Evolutionary conservation across 2,888 invertebrate genomes (phyloP).

Genomic region (Acrobasis consociella): DNA sequence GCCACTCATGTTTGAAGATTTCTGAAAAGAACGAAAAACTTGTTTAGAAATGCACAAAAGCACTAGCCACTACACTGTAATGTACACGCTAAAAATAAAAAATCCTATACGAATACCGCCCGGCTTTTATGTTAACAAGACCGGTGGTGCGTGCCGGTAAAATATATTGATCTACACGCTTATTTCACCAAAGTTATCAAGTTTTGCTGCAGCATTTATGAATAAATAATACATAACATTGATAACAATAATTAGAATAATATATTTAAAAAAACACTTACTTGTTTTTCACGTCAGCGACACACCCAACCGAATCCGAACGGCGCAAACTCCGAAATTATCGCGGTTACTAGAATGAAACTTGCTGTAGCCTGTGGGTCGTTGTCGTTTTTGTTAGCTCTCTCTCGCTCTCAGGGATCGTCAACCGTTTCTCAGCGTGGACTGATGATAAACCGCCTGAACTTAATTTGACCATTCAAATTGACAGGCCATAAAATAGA

Average conservation of each 20-base stretch:
- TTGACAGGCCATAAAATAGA: no score
- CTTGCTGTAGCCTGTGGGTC: constrained; percentile 59
- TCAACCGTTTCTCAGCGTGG: constrained; percentile 49
- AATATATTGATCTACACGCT: not conserved
- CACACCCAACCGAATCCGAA: constrained; percentile 68
- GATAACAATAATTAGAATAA: not conserved
- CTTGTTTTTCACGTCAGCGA: constrained; percentile 57
- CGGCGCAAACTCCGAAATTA: constrained; percentile 66
- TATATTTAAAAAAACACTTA: constrained; percentile 49
- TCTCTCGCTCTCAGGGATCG: constrained; percentile 62
- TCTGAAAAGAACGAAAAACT: constrained; percentile 60
- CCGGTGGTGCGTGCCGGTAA: constrained; percentile 15
- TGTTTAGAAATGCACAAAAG: constrained; percentile 41
- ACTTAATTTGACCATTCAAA: no score
- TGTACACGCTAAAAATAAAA: constrained; percentile 62
- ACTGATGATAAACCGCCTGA: not conserved
- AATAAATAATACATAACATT: not conserved
- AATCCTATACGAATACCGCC: constrained; percentile 38
- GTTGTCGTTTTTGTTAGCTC: constrained; percentile 65
- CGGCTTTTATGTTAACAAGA: constrained; percentile 10
- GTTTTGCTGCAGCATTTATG: not conserved
- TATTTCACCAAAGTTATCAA: not conserved
- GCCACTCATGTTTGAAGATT: constrained; percentile 85
- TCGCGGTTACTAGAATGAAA: constrained; percentile 55
- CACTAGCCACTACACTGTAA: constrained; percentile 39